Conservation (phyloP, 2,797 vertebrate genomes). For the Sebastolobus altivelis region DNA sequence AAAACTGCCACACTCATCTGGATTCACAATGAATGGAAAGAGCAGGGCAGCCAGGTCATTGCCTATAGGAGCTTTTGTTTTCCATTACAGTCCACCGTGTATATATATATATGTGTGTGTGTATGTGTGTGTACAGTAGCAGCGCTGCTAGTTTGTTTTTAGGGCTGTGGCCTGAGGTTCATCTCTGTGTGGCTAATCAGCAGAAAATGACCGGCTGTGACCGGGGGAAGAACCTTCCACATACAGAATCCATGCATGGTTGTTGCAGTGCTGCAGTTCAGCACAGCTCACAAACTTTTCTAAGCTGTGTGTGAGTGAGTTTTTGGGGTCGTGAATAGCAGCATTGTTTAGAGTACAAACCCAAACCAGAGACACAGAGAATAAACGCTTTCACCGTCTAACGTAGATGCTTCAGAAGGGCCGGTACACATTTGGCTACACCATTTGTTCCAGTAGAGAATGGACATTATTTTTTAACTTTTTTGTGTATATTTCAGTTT, state of each 20-base stretch:
- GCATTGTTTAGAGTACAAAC: conserved; percentile 48
- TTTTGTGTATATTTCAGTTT: neutral
- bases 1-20: conserved; percentile 68
- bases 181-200: conserved; percentile 78
- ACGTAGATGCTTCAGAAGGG: neutral
- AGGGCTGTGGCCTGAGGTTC: conserved; percentile 75
- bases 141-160: conserved; percentile 74
- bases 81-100: conserved; percentile 54
- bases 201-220: conserved; percentile 72
- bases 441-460: neutral
- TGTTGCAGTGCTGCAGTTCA: conserved; percentile 53
- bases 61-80: conserved; percentile 77
- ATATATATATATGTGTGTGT: conserved; percentile 19
- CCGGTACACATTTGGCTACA: neutral
- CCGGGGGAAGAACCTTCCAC: conserved; percentile 78
- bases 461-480: neutral
- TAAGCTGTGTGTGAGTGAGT: conserved; percentile 17
- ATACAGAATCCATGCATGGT: conserved; percentile 52
- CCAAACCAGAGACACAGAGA: conserved; percentile 18
- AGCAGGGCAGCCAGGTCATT: conserved; percentile 55
- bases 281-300: conserved; percentile 34
- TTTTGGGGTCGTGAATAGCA: conserved; percentile 35
- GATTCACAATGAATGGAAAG: conserved; percentile 73
- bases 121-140: conserved; percentile 51
- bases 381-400: conserved; percentile 22